Conservation (phyloP, 37 sponge, comb jelly and placozoan genomes). For the Spongilla lacustris region DNA sequence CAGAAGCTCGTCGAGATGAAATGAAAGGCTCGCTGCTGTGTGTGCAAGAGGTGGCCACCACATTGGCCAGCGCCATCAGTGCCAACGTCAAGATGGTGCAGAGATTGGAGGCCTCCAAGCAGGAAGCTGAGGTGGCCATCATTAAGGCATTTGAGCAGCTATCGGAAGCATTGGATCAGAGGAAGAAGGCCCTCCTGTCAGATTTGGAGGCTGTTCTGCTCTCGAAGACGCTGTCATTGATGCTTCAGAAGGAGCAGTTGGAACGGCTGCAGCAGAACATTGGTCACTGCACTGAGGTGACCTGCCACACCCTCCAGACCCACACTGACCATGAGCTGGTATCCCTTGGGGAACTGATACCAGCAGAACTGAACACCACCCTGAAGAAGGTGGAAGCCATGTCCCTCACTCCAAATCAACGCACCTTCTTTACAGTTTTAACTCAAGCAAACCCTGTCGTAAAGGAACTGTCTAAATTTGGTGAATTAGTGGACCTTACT, state of each 20-base stretch:
- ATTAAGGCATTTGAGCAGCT: background rate
- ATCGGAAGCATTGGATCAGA: background rate
- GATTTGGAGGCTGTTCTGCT: background rate
- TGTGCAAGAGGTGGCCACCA: background rate
- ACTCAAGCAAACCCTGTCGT: background rate
- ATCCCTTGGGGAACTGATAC: background rate
- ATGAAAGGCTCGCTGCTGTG: background rate
- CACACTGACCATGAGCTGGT: background rate
- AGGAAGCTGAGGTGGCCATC: background rate
- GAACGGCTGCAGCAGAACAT: background rate
- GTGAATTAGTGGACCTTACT: background rate
- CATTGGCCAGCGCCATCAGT: background rate
- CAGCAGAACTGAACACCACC: background rate
- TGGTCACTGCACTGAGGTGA: background rate
- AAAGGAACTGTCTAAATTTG: background rate
- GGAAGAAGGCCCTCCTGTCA: background rate
- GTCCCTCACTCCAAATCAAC: background rate
- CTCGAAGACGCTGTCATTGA: background rate
- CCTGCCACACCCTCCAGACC: background rate
- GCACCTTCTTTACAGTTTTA: background rate
- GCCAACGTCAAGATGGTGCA: background rate
- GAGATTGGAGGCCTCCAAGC: background rate
- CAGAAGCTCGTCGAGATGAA: background rate
- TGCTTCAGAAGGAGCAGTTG: background rate
- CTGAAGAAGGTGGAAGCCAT: background rate